Evolutionary conservation across 2,113 vertebrate genomes (phyloP).

Genomic region (Peucedramus taeniatus): DNA sequence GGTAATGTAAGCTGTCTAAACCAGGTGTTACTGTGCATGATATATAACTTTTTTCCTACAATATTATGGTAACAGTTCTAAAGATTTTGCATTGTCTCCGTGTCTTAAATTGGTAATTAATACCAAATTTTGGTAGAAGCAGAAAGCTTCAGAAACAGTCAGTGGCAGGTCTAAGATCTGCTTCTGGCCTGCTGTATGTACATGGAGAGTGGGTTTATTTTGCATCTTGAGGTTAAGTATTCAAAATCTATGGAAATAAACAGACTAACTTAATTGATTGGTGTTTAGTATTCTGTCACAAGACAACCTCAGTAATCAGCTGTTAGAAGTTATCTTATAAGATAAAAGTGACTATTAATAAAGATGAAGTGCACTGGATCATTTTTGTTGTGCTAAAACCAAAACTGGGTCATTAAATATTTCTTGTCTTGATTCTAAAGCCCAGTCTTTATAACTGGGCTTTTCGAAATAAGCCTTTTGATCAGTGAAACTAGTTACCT

Average conservation of each 20-base stretch:
- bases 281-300: background rate
- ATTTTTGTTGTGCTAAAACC: background rate
- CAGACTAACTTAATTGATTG: background rate
- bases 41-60: background rate
- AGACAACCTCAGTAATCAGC: background rate
- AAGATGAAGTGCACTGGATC: background rate
- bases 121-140: background rate
- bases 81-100: background rate
- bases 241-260: background rate
- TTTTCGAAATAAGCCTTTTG: background rate
- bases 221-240: background rate
- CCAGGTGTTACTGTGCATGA: background rate
- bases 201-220: background rate
- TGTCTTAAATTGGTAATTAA: background rate
- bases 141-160: background rate
- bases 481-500: background rate
- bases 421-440: background rate
- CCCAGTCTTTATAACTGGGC: background rate
- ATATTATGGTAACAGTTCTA: background rate
- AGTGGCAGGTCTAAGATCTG: background rate
- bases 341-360: background rate
- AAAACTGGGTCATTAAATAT: background rate
- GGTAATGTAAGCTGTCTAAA: background rate
- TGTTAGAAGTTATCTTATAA: background rate
- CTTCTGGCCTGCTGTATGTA: background rate